These are phyloP conservation scores for Gila robusta DNA, from an alignment of 2,797 vertebrate genomes.

Conservation along the genomic window DNA sequence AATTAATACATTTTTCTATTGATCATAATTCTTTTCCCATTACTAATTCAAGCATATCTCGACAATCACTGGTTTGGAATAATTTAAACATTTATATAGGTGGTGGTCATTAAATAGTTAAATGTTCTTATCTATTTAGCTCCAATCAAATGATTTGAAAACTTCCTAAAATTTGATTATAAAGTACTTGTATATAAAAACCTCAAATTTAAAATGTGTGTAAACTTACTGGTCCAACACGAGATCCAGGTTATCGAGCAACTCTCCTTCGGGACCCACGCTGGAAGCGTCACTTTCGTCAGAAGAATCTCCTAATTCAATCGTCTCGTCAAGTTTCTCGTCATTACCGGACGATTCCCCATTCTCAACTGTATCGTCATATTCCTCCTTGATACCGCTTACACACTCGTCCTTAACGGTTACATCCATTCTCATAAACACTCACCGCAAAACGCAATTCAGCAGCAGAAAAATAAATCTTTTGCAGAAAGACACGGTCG, in stretches of 20 bases:
- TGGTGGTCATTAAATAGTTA: neutral
- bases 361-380: neutral
- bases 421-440: neutral
- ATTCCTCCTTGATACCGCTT: neutral
- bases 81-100: neutral
- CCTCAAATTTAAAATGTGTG: no score
- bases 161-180: neutral
- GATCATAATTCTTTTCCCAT: no score
- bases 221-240: neutral
- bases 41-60: no score
- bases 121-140: neutral
- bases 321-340: neutral
- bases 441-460: neutral
- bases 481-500: neutral
- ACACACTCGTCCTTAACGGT: neutral
- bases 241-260: neutral
- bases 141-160: neutral
- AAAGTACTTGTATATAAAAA: no score
- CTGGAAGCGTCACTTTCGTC: neutral
- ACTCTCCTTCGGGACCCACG: neutral
- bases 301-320: neutral
- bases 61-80: neutral
- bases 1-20: no score
- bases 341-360: neutral
- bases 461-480: neutral